Evolutionary conservation across 2,888 invertebrate genomes (phyloP).

Genomic region (Epinotia bilunana): DNA sequence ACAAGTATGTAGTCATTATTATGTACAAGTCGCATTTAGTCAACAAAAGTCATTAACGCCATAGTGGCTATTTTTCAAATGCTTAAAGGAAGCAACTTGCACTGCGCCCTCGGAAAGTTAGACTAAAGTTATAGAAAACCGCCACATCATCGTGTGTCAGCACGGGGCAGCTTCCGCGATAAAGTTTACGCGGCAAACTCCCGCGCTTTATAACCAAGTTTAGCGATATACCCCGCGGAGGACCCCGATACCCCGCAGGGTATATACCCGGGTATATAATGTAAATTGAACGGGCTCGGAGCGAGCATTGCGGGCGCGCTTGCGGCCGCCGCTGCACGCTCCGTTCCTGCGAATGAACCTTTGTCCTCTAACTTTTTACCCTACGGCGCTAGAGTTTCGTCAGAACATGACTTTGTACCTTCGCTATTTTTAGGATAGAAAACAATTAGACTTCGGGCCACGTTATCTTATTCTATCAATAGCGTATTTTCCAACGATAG

Average conservation of each 20-base stretch:
- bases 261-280: slow-evolving; percentile 62
- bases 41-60: neutral
- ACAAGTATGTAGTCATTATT: no score
- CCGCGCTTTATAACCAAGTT: slow-evolving; percentile 79
- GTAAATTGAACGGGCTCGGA: slow-evolving; percentile 57
- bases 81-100: slow-evolving; percentile 6
- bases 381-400: slow-evolving; percentile 3
- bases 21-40: neutral
- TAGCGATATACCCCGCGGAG: slow-evolving; percentile 53
- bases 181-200: slow-evolving; percentile 80
- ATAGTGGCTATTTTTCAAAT: slow-evolving; percentile 6
- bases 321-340: slow-evolving; percentile 58
- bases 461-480: slow-evolving; percentile 1
- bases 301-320: slow-evolving; percentile 66
- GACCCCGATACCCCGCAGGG: slow-evolving; percentile 47
- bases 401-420: slow-evolving; percentile 3
- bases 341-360: slow-evolving; percentile 37
- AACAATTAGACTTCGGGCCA: neutral
- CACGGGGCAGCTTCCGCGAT: slow-evolving; percentile 59
- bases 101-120: slow-evolving; percentile 15
- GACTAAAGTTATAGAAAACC: slow-evolving; percentile 65
- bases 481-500: slow-evolving; percentile 7
- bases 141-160: slow-evolving; percentile 57
- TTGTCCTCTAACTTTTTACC: slow-evolving; percentile 24
- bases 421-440: neutral